These are phyloP conservation scores for Pimpla rufipes DNA, from an alignment of 2,888 invertebrate genomes.

Conservation along the genomic window DNA sequence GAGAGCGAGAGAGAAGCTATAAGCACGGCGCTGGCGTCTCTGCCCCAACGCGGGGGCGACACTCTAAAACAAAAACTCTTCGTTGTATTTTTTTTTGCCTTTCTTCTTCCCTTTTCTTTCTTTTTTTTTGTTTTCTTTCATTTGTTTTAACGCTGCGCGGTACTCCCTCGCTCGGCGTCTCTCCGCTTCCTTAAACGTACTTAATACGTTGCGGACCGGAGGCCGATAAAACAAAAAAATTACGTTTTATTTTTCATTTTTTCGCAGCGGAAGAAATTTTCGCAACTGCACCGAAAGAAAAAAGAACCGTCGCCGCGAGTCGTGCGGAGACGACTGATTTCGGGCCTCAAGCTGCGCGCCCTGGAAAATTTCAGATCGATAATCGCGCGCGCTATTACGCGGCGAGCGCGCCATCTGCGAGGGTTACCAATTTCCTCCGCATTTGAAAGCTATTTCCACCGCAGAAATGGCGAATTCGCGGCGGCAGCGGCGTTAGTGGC, in stretches of 20 bases:
- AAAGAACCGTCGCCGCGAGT: too few relatives aligned
- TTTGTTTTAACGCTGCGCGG: neutral
- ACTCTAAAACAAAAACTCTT: slow-evolving; percentile 34
- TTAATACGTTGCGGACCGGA: slow-evolving; percentile 18
- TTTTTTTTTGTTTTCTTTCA: neutral
- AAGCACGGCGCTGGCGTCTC: slow-evolving; percentile 33
- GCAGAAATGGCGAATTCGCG: slow-evolving; percentile 34
- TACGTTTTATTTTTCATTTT: neutral
- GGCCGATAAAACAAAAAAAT: neutral
- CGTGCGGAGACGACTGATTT: too few relatives aligned
- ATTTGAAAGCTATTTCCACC: slow-evolving; percentile 58
- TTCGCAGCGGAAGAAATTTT: neutral
- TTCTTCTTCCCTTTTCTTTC: neutral
- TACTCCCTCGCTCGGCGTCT: neutral
- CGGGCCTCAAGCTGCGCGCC: too few relatives aligned
- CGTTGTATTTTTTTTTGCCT: neutral
- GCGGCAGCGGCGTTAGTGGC: slow-evolving; percentile 19
- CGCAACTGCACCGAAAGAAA: too few relatives aligned
- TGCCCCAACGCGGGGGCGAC: slow-evolving; percentile 40
- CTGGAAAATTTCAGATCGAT: slow-evolving; percentile 2
- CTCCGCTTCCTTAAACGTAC: slow-evolving; percentile 21
- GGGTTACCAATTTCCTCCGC: slow-evolving; percentile 61
- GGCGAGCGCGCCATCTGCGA: neutral
- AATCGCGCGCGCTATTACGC: slow-evolving; percentile 42
- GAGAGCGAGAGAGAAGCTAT: too few relatives aligned